A percentile compares a stretch with the other conserved stretches of the same genome.
These are phyloP conservation scores for Anguilla marmorata DNA, from an alignment of 2,797 vertebrate genomes.

Conservation along the genomic window DNA sequence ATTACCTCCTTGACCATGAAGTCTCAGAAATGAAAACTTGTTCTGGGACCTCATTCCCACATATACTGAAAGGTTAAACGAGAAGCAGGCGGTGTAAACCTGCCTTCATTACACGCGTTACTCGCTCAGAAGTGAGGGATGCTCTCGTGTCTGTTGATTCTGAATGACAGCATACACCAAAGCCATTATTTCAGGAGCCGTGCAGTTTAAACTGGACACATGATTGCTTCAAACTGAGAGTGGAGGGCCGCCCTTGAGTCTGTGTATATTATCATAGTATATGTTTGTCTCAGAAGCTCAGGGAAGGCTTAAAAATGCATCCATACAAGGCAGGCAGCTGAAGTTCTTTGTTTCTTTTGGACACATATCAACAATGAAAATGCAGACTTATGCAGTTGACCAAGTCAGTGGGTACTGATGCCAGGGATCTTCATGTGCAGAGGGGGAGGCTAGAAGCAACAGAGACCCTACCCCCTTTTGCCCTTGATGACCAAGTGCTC, in stretches of 20 bases:
- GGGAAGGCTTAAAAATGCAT: background rate
- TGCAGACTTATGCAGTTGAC: background rate
- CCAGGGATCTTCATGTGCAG: background rate
- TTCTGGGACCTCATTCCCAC: background rate
- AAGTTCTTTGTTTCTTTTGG: too few relatives aligned
- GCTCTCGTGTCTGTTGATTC: background rate
- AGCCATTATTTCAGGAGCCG: background rate
- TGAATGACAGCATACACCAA: background rate
- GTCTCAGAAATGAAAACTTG: constrained; percentile 6
- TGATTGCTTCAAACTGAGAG: too few relatives aligned
- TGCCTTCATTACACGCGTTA: background rate
- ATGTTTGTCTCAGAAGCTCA: background rate
- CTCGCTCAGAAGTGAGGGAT: background rate
- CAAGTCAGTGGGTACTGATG: background rate
- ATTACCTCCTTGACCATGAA: background rate
- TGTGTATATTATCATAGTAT: background rate
- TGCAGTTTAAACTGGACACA: background rate
- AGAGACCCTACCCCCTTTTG: background rate
- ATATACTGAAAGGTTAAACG: background rate
- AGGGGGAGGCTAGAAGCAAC: constrained; percentile 1
- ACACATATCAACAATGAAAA: too few relatives aligned
- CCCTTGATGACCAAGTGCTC: background rate
- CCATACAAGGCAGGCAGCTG: too few relatives aligned
- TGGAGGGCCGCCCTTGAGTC: too few relatives aligned
- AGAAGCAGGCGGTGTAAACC: background rate